Base-by-base conservation (phyloP, 2,113 vertebrate species). In the Burhinus oedicnemus region DNA sequence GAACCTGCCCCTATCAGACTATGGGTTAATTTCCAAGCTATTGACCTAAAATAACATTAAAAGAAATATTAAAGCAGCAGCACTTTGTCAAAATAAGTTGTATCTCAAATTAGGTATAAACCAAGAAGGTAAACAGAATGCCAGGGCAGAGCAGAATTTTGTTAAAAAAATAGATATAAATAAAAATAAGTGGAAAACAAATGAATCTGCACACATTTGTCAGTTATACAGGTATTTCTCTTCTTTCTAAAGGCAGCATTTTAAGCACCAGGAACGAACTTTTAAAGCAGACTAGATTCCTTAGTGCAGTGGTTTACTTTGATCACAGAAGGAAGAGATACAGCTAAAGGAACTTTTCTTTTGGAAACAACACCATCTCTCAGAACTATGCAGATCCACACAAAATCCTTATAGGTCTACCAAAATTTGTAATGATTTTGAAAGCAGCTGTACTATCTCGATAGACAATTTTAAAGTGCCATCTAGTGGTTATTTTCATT, bases 401-500 rank as follows among this genome's bases (percentile, higher is more conserved):
- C 5, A 49, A 75, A 84, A 70, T 65, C 30, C 19, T 85, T 93
- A 16, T 78, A 7, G 20, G 40, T 76, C 57, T 87, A 40, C n/a
- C 29, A 91, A 25, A 64, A 40, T 32, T 11, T 42, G 47, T 21
- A 60, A 45, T 6, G 14, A 84, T 82, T 65, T 93, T 62, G 52
- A 96, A 66, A 87, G 55, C 15, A 51, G 29, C 40, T 34, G 10
- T 19, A 61, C 2, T 20, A 57, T n/a, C 61, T 93, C 74, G 57
- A 95, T 83, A 95, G 3, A 57, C 70, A 96, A 97, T 92, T 96
- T 96, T 81, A 87, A 97, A 96, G 96, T 94, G 98, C 98, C 98
- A 98, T 60, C 98, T 98, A 98, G 98, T 98, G 98, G 98, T 83
- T 71, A n/a, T 47, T 95, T 95, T 94, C 27, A 57, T 89, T 60